Conservation (phyloP, 2,797 vertebrate species). For the Cuniculus paca region DNA sequence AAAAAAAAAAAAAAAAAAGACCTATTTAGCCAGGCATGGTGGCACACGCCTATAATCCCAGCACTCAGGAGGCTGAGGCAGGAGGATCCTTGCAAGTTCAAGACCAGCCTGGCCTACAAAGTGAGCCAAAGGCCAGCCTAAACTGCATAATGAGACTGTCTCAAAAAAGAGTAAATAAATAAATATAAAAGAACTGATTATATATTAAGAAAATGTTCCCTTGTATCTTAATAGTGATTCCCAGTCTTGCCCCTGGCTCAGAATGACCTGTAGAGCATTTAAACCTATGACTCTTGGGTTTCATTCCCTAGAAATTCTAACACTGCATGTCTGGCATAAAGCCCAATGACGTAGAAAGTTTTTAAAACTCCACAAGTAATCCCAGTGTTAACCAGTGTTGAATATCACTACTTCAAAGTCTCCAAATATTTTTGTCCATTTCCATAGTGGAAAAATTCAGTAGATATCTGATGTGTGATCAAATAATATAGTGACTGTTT, state of each 20-base stretch:
- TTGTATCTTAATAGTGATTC: neutral
- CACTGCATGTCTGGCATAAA: neutral
- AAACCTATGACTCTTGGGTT: neutral
- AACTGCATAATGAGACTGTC: too few species aligned
- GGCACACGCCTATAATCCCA: too few species aligned
- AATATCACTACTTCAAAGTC: constrained; percentile 1
- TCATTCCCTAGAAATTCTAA: constrained; percentile 23
- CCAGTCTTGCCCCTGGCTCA: neutral
- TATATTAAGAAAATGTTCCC: neutral
- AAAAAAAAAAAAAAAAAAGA: too few species aligned
- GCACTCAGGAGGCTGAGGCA: too few species aligned
- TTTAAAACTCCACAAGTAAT: neutral
- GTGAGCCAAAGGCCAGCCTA: too few species aligned
- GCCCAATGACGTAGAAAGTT: neutral
- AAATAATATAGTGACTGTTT: neutral
- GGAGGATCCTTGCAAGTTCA: too few species aligned
- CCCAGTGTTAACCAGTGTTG: neutral
- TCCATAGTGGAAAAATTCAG: neutral
- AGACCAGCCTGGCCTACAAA: too few species aligned
- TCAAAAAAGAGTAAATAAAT: too few species aligned
- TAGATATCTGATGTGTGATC: neutral
- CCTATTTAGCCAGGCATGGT: too few species aligned
- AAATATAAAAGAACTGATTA: neutral
- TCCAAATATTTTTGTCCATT: constrained; percentile 50
- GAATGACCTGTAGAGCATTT: neutral